Conservation (phyloP, 2,113 vertebrate species). For the Amazona vittata region DNA sequence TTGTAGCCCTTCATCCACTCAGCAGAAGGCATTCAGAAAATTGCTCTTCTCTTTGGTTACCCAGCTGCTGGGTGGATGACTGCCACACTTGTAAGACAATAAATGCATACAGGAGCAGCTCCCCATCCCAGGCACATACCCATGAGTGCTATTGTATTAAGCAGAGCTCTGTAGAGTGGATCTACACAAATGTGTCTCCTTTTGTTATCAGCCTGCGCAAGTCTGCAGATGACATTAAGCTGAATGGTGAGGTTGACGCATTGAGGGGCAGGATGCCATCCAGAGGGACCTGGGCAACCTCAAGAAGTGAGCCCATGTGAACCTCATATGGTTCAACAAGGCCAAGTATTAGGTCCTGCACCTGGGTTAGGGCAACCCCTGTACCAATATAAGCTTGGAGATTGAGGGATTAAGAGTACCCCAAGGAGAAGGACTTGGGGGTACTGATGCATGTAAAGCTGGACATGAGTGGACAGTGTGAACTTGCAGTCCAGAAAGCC, state of each 20-base stretch:
- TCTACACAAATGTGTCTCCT: not conserved
- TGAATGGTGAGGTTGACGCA: not conserved
- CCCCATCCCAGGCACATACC: accelerated
- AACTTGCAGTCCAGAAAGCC: not conserved
- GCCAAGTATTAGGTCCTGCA: not conserved
- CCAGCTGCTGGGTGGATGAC: not conserved
- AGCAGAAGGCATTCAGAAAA: not conserved
- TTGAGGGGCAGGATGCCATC: not conserved
- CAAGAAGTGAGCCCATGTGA: not conserved
- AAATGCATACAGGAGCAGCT: accelerated
- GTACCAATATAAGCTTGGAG: not conserved
- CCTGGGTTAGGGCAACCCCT: not conserved
- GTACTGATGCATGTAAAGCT: not conserved
- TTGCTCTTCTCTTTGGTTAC: not conserved
- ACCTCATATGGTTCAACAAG: not conserved
- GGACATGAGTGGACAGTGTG: not conserved
- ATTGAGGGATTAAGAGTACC: not conserved
- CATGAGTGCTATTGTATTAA: not conserved
- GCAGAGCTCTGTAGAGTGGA: not conserved
- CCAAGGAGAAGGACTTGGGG: not conserved
- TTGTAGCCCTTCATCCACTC: not conserved
- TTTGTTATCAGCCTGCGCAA: not conserved
- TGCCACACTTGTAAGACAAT: not conserved
- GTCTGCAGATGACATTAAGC: not conserved
- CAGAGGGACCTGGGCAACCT: not conserved